Conservation (phyloP, 1,140 invertebrate species). For the Trichonephila inaurata region DNA sequence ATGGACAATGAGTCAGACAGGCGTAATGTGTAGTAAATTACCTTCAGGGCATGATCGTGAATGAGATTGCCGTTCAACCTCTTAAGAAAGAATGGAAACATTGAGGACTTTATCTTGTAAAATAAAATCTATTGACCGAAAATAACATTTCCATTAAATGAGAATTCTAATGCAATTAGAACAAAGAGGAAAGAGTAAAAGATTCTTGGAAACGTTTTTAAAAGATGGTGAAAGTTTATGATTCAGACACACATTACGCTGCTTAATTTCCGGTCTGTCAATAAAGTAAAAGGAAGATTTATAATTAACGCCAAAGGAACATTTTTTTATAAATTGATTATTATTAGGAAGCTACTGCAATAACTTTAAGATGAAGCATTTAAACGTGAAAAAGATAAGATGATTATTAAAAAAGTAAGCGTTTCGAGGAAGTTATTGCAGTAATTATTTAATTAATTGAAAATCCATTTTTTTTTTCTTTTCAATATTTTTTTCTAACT, state of each 20-base stretch:
- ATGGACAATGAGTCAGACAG: background rate
- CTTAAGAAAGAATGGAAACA: background rate
- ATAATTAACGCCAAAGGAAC: background rate
- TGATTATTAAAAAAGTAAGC: no score
- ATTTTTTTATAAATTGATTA: background rate
- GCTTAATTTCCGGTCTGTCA: conserved; percentile 16
- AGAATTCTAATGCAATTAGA: conserved; percentile 2
- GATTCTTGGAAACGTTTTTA: background rate
- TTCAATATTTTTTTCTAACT: no score
- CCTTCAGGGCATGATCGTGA: background rate
- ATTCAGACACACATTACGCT: background rate
- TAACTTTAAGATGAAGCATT: background rate
- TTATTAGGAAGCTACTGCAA: background rate
- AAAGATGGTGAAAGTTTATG: background rate
- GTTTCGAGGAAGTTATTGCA: background rate
- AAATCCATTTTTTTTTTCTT: no score
- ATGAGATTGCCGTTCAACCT: background rate
- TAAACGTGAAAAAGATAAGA: background rate
- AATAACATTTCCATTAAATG: background rate
- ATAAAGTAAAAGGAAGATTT: background rate
- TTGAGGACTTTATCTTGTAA: background rate
- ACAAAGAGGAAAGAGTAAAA: background rate
- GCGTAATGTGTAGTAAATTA: background rate
- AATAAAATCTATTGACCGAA: background rate
- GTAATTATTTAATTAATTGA: background rate